These are phyloP conservation scores for Megaustenia siamemsis DNA, from an alignment of 2,888 invertebrate species.

Conservation along the genomic window DNA sequence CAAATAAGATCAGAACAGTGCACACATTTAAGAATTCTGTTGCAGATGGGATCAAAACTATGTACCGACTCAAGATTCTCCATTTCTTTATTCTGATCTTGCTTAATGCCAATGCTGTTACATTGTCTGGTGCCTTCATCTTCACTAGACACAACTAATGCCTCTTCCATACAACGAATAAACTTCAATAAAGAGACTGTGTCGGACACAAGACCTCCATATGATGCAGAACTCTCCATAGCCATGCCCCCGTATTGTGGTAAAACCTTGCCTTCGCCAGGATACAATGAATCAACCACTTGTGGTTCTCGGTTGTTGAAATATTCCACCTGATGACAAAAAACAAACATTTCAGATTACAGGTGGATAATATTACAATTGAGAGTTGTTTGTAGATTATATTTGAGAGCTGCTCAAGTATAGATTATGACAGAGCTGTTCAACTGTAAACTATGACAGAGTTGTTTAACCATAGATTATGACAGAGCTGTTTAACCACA, in stretches of 20 bases:
- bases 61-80: background rate
- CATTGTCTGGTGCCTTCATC: background rate
- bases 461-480: too few relatives aligned
- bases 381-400: too few relatives aligned
- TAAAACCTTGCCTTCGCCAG: slow-evolving; percentile 60
- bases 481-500: too few relatives aligned
- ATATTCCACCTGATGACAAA: slow-evolving; percentile 66
- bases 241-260: slow-evolving; percentile 74
- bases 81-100: background rate
- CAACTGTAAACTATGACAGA: too few relatives aligned
- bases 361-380: background rate
- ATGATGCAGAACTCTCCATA: slow-evolving; percentile 72
- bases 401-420: too few relatives aligned
- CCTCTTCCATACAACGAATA: slow-evolving; percentile 30
- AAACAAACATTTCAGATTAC: background rate
- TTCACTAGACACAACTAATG: background rate
- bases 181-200: slow-evolving; percentile 32
- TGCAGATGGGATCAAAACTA: too few relatives aligned
- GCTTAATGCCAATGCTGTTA: background rate
- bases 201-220: slow-evolving; percentile 73
- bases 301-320: slow-evolving; percentile 66
- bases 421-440: too few relatives aligned
- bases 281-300: slow-evolving; percentile 59
- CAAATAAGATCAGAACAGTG: too few relatives aligned
- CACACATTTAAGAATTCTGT: too few relatives aligned